Conservation (phyloP, 2,797 vertebrate genomes). For the Malurus leucopterus region DNA sequence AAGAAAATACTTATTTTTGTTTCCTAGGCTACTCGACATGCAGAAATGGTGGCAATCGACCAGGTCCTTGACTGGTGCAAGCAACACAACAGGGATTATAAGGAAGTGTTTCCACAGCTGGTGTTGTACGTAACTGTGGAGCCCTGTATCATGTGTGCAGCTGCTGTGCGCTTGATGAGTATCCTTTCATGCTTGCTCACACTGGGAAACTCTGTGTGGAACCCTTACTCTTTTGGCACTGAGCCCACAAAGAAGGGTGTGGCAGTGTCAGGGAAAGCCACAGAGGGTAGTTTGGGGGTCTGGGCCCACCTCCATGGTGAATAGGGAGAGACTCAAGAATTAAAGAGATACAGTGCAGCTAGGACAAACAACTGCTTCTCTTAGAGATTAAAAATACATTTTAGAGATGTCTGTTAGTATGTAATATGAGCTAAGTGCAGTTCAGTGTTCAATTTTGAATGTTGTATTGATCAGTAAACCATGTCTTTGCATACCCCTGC, state of each 20-base stretch:
- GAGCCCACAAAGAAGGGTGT: not conserved
- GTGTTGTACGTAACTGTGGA: constrained; percentile 93
- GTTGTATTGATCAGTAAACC: not conserved
- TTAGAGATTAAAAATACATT: not conserved
- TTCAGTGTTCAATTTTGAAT: not conserved
- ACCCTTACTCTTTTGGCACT: not conserved
- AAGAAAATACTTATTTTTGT: not conserved
- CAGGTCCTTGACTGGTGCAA: constrained; percentile 86
- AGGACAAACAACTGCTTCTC: not conserved
- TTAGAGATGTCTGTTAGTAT: not conserved
- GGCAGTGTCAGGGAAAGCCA: not conserved
- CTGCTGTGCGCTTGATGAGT: constrained; percentile 88
- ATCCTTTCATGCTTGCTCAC: constrained; percentile 74
- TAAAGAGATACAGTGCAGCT: not conserved
- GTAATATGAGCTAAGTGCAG: not conserved
- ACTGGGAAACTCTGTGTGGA: not conserved
- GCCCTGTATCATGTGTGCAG: constrained; percentile 94
- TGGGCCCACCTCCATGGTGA: not conserved
- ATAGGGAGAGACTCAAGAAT: not conserved
- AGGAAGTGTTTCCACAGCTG: constrained; percentile 69
- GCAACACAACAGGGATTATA: constrained; percentile 44
- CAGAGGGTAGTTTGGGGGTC: not conserved
- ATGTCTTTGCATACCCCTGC: not conserved
- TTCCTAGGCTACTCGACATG: constrained; percentile 89
- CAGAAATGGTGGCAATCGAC: constrained; percentile 93